These are phyloP conservation scores for Scylla paramamosain DNA, from an alignment of 1,140 invertebrate genomes.

Conservation along the genomic window DNA sequence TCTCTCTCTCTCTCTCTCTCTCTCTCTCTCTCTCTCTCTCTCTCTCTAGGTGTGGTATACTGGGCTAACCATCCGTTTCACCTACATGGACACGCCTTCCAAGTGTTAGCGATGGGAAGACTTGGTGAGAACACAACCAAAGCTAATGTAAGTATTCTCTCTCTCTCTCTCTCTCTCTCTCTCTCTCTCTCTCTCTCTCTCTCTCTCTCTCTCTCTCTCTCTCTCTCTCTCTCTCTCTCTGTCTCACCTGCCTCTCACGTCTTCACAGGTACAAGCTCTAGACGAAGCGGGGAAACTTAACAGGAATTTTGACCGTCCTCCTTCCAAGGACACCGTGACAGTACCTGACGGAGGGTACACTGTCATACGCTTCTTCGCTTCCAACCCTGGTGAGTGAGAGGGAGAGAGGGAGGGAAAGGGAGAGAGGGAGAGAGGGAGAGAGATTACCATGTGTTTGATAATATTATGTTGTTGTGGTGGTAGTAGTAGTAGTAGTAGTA, in stretches of 20 bases:
- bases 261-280: slow-evolving; percentile 66
- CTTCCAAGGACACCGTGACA: slow-evolving; percentile 93
- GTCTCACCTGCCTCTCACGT: background rate
- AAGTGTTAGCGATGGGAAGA: slow-evolving; percentile 89
- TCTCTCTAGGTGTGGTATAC: slow-evolving; percentile 73
- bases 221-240: background rate
- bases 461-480: background rate
- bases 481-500: background rate
- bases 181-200: no score
- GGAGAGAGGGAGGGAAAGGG: background rate
- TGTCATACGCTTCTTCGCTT: slow-evolving; percentile 92
- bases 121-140: slow-evolving; percentile 82
- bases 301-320: slow-evolving; percentile 87
- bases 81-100: slow-evolving; percentile 91
- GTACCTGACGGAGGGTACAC: slow-evolving; percentile 96
- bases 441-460: background rate
- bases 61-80: slow-evolving; percentile 95
- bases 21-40: no score
- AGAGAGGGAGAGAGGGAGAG: no score
- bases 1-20: no score
- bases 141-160: slow-evolving; percentile 53
- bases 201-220: no score
- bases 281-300: slow-evolving; percentile 84
- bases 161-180: background rate
- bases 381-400: slow-evolving; percentile 88